Evolutionary conservation across 2,113 vertebrate species (phyloP).

Genomic region (Erythrolamprus reginae): DNA sequence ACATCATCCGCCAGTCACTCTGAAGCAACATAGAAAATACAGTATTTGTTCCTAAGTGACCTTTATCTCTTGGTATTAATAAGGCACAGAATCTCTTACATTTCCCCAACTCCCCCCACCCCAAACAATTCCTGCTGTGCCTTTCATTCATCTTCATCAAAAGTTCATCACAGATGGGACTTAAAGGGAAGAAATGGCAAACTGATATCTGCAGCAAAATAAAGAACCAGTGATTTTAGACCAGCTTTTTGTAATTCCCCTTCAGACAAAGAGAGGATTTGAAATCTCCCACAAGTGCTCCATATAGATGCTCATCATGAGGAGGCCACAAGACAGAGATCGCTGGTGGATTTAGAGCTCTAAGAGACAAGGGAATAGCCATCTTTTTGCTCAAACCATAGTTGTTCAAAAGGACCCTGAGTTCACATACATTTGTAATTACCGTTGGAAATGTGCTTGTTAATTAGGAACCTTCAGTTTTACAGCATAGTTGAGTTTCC

Average conservation of each 20-base stretch:
- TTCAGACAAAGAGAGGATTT: neutral
- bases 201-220: neutral
- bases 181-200: neutral
- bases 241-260: neutral
- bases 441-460: neutral
- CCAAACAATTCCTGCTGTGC: neutral
- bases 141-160: neutral
- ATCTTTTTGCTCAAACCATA: neutral
- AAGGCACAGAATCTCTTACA: neutral
- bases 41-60: neutral
- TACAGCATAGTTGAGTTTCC: neutral
- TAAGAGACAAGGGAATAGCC: neutral
- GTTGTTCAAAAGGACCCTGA: neutral
- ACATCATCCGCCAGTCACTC: neutral
- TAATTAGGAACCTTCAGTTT: neutral
- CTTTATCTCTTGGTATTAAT: constrained; percentile 12
- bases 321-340: neutral
- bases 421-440: neutral
- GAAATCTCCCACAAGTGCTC: neutral
- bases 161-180: neutral
- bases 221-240: neutral
- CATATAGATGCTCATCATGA: neutral
- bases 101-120: too few species aligned
- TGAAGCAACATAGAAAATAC: neutral
- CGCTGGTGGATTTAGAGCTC: neutral